Base-by-base conservation (phyloP, 1,140 invertebrate species). In the Leptinotarsa lineolata region DNA sequence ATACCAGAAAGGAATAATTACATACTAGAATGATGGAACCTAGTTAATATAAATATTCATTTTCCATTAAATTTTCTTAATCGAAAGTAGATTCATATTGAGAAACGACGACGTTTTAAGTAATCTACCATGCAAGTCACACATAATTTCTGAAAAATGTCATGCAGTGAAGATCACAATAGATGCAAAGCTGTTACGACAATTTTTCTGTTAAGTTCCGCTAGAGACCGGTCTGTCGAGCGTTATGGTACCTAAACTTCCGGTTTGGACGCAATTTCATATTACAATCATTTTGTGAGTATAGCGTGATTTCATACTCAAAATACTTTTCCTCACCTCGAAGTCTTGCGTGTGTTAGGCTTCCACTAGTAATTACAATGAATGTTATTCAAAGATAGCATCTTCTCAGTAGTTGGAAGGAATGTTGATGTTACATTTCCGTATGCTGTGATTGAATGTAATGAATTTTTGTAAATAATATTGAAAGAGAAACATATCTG, bases 281-380 rank as follows among this genome's bases (percentile, higher is more conserved):
- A 54, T 54, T 18, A 54, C 48, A 54, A 54, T 54, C 48, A 54
- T 54, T n/a, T 54, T 54, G n/a, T 54, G 48, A 54, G 48, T 54
- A 54, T 54, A 18, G 48, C 48, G 48, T 54, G 48, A 15, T 16
- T 15, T 54, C n/a, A 18, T 54, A 16, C n/a, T 54, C 48, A 54
- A 16, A 54, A 54, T 18, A 54, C 48, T 18, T 54, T 54, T 54
- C 15, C 48, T 18, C 48, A 54, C 48, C n/a, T 54, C 48, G 6
- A 54, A 5, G 2, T 5, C 13, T 54, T 54, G n/a, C 48, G 48
- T 54, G 48, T 54, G n/a, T 54, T 16, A 18, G 48, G 48, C 48
- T 16, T 54, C 48, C 48, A 54, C 6, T 18, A 5, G 4, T 54
- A 54, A 18, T 54, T 18, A 54, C 48, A 18, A 18, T 16, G 48